These are phyloP conservation scores for Chondrosia reniformis DNA, from an alignment of 37 sponge, comb jelly and placozoan species.

Conservation along the genomic window DNA sequence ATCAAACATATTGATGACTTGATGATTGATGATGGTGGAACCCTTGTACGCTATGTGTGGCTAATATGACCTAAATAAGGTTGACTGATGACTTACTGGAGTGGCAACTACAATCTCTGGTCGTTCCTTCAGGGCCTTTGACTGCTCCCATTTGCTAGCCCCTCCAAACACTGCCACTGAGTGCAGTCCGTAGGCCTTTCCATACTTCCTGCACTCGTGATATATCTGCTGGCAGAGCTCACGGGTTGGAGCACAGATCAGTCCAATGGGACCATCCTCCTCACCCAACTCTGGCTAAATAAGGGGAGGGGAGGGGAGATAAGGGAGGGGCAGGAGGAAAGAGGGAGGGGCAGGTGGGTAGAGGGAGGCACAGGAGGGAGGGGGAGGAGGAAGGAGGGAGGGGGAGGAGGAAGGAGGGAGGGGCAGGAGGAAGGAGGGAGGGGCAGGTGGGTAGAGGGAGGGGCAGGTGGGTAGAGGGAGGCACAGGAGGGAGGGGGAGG, in stretches of 20 bases:
- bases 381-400: neutral
- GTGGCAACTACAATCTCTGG: slow-evolving; percentile 95
- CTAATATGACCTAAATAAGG: no score
- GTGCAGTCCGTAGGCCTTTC: slow-evolving; percentile 76
- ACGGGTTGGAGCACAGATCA: slow-evolving; percentile 94
- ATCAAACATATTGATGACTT: no score
- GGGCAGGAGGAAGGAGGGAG: neutral
- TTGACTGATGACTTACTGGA: slow-evolving; percentile 84
- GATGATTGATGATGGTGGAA: no score
- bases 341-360: neutral
- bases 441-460: neutral
- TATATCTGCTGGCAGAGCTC: slow-evolving; percentile 99
- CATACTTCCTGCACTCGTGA: slow-evolving; percentile 85
- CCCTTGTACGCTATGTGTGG: no score
- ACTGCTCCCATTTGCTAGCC: slow-evolving; percentile 91
- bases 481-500: neutral
- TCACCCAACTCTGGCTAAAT: slow-evolving; percentile 76
- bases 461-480: neutral
- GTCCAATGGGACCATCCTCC: slow-evolving; percentile 95
- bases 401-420: no score
- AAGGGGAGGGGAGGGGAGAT: neutral
- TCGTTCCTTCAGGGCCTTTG: slow-evolving; percentile 83
- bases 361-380: neutral
- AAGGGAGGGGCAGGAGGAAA: neutral
- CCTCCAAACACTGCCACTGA: slow-evolving; percentile 91